These are phyloP conservation scores for Torymus auratus DNA, from an alignment of 2,888 invertebrate genomes.

Conservation along the genomic window DNA sequence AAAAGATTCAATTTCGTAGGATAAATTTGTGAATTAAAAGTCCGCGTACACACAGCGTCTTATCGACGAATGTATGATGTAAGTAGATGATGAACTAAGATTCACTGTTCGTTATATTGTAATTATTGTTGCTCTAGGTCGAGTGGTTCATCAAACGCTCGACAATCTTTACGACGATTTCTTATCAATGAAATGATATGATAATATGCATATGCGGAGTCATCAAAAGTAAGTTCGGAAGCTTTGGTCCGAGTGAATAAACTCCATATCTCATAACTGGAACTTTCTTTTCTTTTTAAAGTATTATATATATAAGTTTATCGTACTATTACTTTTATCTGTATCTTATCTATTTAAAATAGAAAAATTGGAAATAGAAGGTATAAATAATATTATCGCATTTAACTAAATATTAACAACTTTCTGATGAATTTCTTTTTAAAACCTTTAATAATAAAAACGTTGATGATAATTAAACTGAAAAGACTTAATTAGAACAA, in stretches of 20 bases:
- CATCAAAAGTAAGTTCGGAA: too few species aligned
- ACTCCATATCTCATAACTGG: not conserved
- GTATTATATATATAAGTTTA: not conserved
- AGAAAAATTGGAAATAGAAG: too few species aligned
- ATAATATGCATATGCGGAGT: not conserved
- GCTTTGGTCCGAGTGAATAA: too few species aligned
- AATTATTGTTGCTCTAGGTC: slow-evolving; percentile 9
- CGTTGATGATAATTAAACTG: not conserved
- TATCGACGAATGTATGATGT: not conserved
- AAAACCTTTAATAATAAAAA: not conserved
- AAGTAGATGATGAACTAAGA: too few species aligned
- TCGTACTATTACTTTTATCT: not conserved
- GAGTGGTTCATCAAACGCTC: not conserved
- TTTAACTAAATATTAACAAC: too few species aligned
- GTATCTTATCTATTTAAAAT: too few species aligned
- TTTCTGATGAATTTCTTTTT: not conserved
- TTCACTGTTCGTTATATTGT: not conserved
- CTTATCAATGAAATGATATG: slow-evolving; percentile 6
- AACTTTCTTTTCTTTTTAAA: not conserved
- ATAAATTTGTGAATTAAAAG: too few species aligned
- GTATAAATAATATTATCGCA: too few species aligned
- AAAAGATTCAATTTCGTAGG: too few species aligned
- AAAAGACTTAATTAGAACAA: slow-evolving; percentile 14
- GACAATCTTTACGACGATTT: not conserved
- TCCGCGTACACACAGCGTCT: not conserved